Evolutionary conservation across 2,113 vertebrate species (phyloP).

Genomic region (Chaenogobius annularis): DNA sequence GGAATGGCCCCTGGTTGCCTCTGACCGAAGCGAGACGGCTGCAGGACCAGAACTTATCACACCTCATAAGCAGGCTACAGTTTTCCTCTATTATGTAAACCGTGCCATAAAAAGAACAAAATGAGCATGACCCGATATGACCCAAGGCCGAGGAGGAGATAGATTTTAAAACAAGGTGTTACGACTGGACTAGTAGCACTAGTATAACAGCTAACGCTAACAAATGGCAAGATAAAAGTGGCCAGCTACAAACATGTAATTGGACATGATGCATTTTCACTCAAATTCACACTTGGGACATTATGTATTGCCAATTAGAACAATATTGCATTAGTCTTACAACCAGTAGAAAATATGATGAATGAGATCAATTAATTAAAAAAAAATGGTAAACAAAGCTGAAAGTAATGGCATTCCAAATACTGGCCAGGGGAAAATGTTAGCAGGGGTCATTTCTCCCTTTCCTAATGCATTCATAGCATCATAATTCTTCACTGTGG

Average conservation of each 20-base stretch:
- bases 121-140: constrained; percentile 15
- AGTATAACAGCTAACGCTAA: background rate
- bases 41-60: constrained; percentile 16
- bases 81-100: constrained; percentile 33
- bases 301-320: background rate
- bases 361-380: background rate
- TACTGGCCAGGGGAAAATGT: background rate
- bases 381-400: background rate
- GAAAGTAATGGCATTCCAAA: background rate
- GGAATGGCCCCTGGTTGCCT: constrained; percentile 41
- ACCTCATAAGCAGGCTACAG: constrained; percentile 37
- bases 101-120: constrained; percentile 24
- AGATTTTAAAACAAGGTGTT: background rate
- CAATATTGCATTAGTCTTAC: background rate
- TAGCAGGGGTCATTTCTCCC: background rate
- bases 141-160: background rate
- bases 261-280: background rate
- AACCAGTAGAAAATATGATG: background rate
- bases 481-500: background rate
- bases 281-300: background rate
- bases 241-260: background rate
- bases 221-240: too few species aligned
- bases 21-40: background rate
- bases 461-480: background rate
- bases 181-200: background rate